Evolutionary conservation across 2,888 invertebrate genomes (phyloP).

Genomic region (Alloscopus bannaensis): DNA sequence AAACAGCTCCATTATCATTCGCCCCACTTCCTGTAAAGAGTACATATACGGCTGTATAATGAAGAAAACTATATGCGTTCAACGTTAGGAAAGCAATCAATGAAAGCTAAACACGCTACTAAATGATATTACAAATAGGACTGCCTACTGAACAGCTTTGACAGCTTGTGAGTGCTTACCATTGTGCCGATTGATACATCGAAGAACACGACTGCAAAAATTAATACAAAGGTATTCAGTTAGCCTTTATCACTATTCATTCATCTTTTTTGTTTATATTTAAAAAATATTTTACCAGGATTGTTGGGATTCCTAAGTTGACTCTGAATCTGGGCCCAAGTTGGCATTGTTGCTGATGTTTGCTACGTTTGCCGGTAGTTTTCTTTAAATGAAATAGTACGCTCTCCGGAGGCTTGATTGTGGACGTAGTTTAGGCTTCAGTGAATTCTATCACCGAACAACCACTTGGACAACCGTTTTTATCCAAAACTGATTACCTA

Average conservation of each 20-base stretch:
- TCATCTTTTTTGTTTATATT: too few relatives aligned
- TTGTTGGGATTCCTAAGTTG: slow-evolving; percentile 94
- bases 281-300: slow-evolving; percentile 79
- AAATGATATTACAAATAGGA: neutral
- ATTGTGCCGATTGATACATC: slow-evolving; percentile 97
- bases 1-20: slow-evolving; percentile 98
- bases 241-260: neutral
- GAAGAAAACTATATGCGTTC: slow-evolving; percentile 30
- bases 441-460: too few relatives aligned
- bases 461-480: too few relatives aligned
- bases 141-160: neutral
- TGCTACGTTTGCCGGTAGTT: too few relatives aligned
- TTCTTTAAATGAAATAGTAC: too few relatives aligned
- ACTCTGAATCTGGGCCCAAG: slow-evolving; percentile 95
- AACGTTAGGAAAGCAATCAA: neutral
- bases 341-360: too few relatives aligned
- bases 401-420: too few relatives aligned
- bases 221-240: neutral
- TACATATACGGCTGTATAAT: slow-evolving; percentile 31
- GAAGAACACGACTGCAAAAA: slow-evolving; percentile 89
- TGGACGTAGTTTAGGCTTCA: too few relatives aligned
- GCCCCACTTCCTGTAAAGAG: slow-evolving; percentile 89
- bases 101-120: neutral
- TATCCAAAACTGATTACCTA: too few relatives aligned
- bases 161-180: slow-evolving; percentile 79